Evolutionary conservation across 37 sponge, comb jelly and placozoan genomes (phyloP), one percentile per base, ranked within the genome.

Genomic region (Amphimedon queenslandica): DNA sequence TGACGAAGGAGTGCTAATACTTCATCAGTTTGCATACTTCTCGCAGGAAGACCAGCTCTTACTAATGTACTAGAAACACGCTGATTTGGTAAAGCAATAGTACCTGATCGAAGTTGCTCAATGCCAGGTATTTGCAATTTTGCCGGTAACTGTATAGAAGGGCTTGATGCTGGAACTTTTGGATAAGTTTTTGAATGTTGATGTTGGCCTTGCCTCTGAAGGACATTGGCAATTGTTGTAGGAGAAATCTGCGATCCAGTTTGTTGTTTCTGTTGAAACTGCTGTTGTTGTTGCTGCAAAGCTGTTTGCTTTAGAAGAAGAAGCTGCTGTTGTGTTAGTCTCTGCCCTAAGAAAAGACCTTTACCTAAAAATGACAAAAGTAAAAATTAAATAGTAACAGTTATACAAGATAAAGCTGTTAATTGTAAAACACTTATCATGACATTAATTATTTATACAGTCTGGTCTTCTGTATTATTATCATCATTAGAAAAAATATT

Each of bases 1-100:
- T 88, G 89, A 55, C 83, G 82, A 42, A 88, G 30, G 28, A 87
- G 65, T 4, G 88, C 88, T 0, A 87, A 11, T 16, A 88, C 79
- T 18, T 88, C 89, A 55, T 88, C 89, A 5, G 84, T 81, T 21
- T 72, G 81, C 6, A 72, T 38, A 37, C 58, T 74, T 21, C 83
- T 38, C 24, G 57, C 73, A 28, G 72, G 5, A 32, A 51, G 27
- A 55, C 69, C 25, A 67, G 51, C 24, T 77, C 51, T 25, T 58
- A 66, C 57, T 43, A 57, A 53, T 24, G 77, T 5, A 0, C 37
- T 24, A 30, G 71, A 1, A 30, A 77, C 72, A 3, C 85, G 66
- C 60, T 81, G 74, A 21, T 36, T 37, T 32, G 79, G 57, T 18
- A 75, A 36, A 37, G 75, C 58, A 18, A 71, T 56, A 25, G 72